Evolutionary conservation across 2,797 vertebrate genomes (phyloP).

Genomic region (Melanotaenia trifasciata): DNA sequence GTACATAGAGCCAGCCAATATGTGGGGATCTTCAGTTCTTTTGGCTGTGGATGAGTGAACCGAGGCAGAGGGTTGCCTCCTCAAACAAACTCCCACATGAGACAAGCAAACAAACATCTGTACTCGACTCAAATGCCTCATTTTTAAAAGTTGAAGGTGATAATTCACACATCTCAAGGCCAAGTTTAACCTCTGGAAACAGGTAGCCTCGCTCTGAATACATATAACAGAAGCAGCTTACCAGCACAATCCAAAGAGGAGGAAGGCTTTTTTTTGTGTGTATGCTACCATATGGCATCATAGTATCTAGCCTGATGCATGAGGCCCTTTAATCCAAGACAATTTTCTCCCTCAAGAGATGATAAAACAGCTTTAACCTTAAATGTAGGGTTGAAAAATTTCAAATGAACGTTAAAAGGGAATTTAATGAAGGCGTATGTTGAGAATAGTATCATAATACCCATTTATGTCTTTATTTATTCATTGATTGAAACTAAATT

Average conservation of each 20-base stretch:
- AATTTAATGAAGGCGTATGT: neutral
- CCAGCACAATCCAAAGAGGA: neutral
- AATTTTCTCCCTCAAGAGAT: neutral
- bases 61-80: slow-evolving; percentile 2
- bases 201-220: neutral
- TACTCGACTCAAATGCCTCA: neutral
- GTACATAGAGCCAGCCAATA: slow-evolving; percentile 4
- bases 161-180: neutral
- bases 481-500: neutral
- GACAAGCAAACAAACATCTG: slow-evolving; percentile 17
- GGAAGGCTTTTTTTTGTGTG: neutral
- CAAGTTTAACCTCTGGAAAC: neutral
- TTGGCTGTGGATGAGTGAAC: slow-evolving; percentile 1
- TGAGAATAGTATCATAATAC: neutral
- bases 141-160: neutral
- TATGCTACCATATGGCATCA: neutral
- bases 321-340: neutral
- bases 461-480: neutral
- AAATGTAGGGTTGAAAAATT: neutral
- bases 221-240: neutral
- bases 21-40: slow-evolving; percentile 22
- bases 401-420: neutral
- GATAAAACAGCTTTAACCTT: slow-evolving; percentile 1
- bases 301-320: neutral
- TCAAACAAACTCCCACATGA: slow-evolving; percentile 16